Conservation (phyloP, 1,140 invertebrate genomes). For the Aporrectodea caliginosa region DNA sequence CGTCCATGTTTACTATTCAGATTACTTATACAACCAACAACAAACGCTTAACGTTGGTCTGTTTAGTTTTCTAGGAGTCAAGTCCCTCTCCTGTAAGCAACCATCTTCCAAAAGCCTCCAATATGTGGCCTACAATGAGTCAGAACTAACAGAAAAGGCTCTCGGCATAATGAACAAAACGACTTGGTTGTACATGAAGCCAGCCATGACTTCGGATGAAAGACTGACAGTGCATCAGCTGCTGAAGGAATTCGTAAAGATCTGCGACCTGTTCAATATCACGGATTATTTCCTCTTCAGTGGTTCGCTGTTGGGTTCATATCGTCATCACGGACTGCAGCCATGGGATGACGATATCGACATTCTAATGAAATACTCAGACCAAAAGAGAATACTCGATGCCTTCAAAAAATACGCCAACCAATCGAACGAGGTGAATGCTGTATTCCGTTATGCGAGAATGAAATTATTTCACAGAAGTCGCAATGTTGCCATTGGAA, state of each 20-base stretch:
- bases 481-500: neutral
- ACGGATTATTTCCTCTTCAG: neutral
- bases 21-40: no score
- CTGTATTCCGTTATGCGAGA: no score
- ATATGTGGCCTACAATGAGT: no score
- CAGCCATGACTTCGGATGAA: neutral
- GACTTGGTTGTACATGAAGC: neutral
- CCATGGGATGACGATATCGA: slow-evolving; percentile 41
- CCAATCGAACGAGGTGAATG: no score
- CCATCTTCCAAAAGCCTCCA: no score
- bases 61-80: no score
- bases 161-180: no score
- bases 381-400: neutral
- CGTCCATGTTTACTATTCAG: no score
- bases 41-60: no score
- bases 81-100: no score
- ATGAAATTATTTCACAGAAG: neutral
- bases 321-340: slow-evolving; percentile 37
- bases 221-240: neutral
- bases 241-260: neutral
- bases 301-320: slow-evolving; percentile 36
- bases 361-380: slow-evolving; percentile 21
- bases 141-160: no score
- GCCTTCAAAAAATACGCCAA: no score
- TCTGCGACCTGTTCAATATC: neutral